Evolutionary conservation across 2,888 invertebrate species (phyloP).

Genomic region (Falcaria lacertinaria): DNA sequence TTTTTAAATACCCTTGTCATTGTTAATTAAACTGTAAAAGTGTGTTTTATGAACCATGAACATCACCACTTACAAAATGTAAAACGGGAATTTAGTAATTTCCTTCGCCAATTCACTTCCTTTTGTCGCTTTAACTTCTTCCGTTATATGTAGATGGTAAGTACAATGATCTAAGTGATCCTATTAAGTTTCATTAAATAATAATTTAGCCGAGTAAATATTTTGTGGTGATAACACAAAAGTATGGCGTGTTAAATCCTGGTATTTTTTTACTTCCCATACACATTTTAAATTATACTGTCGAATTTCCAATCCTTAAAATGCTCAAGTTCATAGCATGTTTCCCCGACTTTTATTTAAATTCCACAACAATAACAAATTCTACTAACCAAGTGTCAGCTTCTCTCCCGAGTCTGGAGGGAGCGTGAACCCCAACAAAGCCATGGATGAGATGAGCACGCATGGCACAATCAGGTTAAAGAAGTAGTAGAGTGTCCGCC

Average conservation of each 20-base stretch:
- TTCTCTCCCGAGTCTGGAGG: conserved; percentile 99
- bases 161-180: too few species aligned
- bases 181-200: too few species aligned
- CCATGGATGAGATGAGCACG: conserved; percentile 99
- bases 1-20: conserved; percentile 29
- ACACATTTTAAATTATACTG: too few species aligned
- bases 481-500: conserved; percentile 98
- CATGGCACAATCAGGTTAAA: conserved; percentile 99
- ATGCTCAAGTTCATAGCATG: too few species aligned
- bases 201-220: too few species aligned
- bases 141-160: not conserved
- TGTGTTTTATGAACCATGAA: conserved; percentile 25
- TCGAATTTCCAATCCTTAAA: too few species aligned
- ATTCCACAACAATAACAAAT: not conserved
- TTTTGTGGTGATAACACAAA: too few species aligned
- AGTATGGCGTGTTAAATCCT: too few species aligned
- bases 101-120: not conserved
- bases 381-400: conserved; percentile 91
- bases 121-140: not conserved
- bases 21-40: conserved; percentile 37
- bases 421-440: conserved; percentile 97
- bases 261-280: too few species aligned
- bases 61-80: not conserved
- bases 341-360: too few species aligned
- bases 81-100: not conserved